These are phyloP conservation scores for Pachymerium ferrugineum DNA, from an alignment of 2,888 invertebrate genomes.

Conservation along the genomic window DNA sequence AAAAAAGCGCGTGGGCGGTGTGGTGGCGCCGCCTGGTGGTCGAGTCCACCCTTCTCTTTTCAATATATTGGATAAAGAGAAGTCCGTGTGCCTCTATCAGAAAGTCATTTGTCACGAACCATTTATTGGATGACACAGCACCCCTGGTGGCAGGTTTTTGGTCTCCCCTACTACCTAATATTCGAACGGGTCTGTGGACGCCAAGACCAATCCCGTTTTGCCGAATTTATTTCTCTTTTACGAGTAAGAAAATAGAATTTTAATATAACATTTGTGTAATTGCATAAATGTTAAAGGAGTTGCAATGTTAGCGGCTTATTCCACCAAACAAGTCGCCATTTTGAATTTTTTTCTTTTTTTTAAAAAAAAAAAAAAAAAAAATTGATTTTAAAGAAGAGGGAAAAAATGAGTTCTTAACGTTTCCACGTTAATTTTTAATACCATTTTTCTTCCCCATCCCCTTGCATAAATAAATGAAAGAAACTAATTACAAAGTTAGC, in stretches of 20 bases:
- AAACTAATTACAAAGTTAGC: conserved; percentile 12
- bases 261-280: too few relatives aligned
- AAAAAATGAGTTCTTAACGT: too few relatives aligned
- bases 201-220: too few relatives aligned
- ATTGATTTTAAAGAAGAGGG: too few relatives aligned
- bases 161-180: neutral
- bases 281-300: too few relatives aligned
- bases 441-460: too few relatives aligned
- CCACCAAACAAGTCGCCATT: too few relatives aligned
- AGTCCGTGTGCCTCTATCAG: conserved; percentile 12
- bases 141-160: conserved; percentile 24
- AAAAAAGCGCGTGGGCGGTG: neutral
- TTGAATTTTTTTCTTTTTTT: too few relatives aligned
- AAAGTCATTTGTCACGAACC: conserved; percentile 18
- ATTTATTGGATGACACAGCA: conserved; percentile 27
- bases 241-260: too few relatives aligned
- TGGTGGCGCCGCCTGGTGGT: conserved; percentile 20
- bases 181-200: neutral
- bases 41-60: neutral
- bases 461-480: conserved; percentile 12
- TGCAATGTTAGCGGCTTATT: too few relatives aligned
- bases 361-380: too few relatives aligned
- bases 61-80: conserved; percentile 6
- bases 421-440: conserved; percentile 6
- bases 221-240: too few relatives aligned